Conservation (phyloP, 2,113 vertebrate species). For the Crypturellus undulatus region DNA sequence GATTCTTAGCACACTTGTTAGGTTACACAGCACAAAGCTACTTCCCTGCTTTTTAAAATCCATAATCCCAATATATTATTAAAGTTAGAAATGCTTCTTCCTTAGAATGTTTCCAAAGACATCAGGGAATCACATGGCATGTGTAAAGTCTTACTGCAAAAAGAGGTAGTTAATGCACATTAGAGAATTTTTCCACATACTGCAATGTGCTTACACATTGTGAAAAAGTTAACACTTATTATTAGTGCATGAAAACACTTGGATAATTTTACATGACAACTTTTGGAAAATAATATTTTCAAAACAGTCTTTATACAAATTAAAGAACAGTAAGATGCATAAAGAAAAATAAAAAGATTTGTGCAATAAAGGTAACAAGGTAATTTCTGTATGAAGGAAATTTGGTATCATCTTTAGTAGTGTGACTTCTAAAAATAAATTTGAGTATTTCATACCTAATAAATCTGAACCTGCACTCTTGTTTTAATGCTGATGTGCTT, state of each 20-base stretch:
- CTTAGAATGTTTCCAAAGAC: slow-evolving; percentile 37
- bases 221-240: background rate
- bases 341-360: slow-evolving; percentile 32
- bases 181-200: background rate
- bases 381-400: background rate
- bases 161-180: background rate
- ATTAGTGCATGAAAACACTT: background rate
- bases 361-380: background rate
- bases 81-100: slow-evolving; percentile 66
- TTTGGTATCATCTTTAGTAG: background rate
- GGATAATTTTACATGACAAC: background rate
- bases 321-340: background rate
- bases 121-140: slow-evolving; percentile 41
- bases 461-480: background rate
- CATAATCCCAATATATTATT: slow-evolving; percentile 70
- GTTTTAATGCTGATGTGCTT: slow-evolving; percentile 12
- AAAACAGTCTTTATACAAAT: background rate
- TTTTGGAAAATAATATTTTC: background rate
- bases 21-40: slow-evolving; percentile 53
- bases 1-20: slow-evolving; percentile 66
- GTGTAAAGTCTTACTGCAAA: slow-evolving; percentile 30
- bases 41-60: slow-evolving; percentile 67
- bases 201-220: background rate
- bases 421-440: slow-evolving; percentile 27
- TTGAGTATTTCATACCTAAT: slow-evolving; percentile 19